These are phyloP conservation scores for Tragelaphus scriptus DNA, from an alignment of 2,113 vertebrate species.

Conservation along the genomic window DNA sequence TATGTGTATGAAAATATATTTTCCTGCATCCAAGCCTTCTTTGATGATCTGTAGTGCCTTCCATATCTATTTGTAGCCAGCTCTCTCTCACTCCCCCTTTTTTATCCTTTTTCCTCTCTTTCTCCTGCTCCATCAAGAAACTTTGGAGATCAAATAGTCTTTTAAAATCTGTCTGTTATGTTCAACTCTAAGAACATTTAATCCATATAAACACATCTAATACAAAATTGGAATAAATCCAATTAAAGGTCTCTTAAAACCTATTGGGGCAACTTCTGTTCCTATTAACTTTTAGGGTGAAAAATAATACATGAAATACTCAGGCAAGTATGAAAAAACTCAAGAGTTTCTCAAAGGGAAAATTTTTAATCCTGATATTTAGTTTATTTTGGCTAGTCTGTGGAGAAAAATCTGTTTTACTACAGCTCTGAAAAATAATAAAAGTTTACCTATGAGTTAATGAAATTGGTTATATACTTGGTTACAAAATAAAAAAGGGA, in stretches of 20 bases:
- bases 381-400: neutral
- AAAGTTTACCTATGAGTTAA: neutral
- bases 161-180: neutral
- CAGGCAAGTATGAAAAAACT: neutral
- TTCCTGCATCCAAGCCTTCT: neutral
- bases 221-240: neutral
- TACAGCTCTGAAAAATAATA: neutral
- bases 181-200: constrained; percentile 6
- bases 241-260: neutral
- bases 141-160: neutral
- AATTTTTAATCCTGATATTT: neutral
- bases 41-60: neutral
- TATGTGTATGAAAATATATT: neutral
- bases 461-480: neutral
- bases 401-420: neutral
- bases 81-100: neutral
- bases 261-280: neutral
- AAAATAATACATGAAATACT: neutral
- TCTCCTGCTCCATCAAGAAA: neutral
- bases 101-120: neutral
- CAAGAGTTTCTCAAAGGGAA: neutral
- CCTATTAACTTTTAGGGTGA: neutral
- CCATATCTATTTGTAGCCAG: neutral
- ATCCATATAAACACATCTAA: neutral
- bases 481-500: neutral